A percentile compares a stretch with the other conserved stretches of the same genome.
phyloP scores from a whole-genome alignment of 2,113 vertebrate genomes.

The Seriola quinqueradiata region DNA sequence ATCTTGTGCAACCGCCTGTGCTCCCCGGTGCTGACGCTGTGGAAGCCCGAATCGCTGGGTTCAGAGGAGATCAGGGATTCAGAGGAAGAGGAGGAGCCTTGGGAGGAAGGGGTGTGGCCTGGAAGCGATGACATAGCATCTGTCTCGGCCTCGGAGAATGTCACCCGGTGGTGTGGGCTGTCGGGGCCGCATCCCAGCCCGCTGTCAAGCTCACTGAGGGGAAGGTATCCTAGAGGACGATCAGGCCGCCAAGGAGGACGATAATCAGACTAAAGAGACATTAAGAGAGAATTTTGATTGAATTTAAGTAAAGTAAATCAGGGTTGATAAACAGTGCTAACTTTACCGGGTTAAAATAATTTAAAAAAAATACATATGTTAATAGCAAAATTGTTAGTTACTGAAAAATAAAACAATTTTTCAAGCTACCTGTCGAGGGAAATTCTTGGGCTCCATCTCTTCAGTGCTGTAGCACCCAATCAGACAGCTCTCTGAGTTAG shows the following conservation, averaged over 20 bases:
- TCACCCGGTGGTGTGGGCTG: constrained; percentile 64
- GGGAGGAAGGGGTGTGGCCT: constrained; percentile 73
- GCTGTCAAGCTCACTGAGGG: constrained; percentile 75
- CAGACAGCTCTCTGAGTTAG: constrained; percentile 76
- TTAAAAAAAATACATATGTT: too few species aligned
- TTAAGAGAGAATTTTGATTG: neutral
- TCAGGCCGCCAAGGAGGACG: constrained; percentile 52
- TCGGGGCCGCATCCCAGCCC: constrained; percentile 73
- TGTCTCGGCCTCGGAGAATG: constrained; percentile 73
- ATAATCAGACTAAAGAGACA: constrained; percentile 61
- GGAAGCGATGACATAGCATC: constrained; percentile 71
- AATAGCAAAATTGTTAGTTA: neutral
- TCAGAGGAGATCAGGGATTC: constrained; percentile 76
- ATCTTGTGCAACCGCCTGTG: constrained; percentile 76
- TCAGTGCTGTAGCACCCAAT: constrained; percentile 77
- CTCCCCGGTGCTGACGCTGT: constrained; percentile 78
- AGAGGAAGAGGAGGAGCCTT: constrained; percentile 65
- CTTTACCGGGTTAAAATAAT: too few species aligned
- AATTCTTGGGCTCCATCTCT: constrained; percentile 48
- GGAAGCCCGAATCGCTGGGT: constrained; percentile 79
- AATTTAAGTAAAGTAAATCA: too few species aligned
- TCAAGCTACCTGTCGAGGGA: constrained; percentile 68
- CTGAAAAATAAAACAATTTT: neutral
- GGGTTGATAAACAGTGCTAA: too few species aligned
- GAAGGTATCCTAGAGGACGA: constrained; percentile 61